A percentile compares a stretch with the other conserved stretches of the same genome.
phyloP scores from a whole-genome alignment of 1,140 invertebrate genomes.

The Drosophila nannoptera region DNA sequence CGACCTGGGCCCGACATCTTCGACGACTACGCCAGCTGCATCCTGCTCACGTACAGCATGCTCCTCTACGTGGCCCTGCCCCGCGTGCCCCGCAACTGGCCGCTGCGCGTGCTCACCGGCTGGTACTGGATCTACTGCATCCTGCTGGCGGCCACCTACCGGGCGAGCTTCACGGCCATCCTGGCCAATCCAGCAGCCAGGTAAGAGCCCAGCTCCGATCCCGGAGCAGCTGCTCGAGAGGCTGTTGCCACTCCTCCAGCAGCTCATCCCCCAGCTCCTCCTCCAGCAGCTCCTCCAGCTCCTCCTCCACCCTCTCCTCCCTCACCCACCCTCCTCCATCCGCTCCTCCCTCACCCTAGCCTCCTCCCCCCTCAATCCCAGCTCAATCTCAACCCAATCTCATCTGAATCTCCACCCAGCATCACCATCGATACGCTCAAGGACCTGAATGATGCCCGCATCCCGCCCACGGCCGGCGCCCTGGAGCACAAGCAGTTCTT shows the following conservation, averaged over 20 bases:
- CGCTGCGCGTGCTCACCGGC: slow-evolving; percentile 87
- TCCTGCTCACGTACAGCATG: slow-evolving; percentile 89
- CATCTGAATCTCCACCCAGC: slow-evolving; percentile 69
- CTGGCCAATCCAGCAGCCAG: slow-evolving; percentile 86
- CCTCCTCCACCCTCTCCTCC: too few relatives aligned
- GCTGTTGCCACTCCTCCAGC: too few relatives aligned
- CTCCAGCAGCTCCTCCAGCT: too few relatives aligned
- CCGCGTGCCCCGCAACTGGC: slow-evolving; percentile 86
- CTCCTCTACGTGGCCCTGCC: slow-evolving; percentile 87
- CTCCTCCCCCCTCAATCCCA: too few relatives aligned
- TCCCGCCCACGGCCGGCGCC: slow-evolving; percentile 85
- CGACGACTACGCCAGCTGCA: slow-evolving; percentile 84
- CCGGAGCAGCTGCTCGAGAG: too few relatives aligned
- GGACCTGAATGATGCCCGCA: slow-evolving; percentile 83
- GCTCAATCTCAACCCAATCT: neutral
- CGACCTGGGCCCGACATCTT: too few relatives aligned
- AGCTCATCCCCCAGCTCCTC: too few relatives aligned
- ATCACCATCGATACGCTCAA: slow-evolving; percentile 88
- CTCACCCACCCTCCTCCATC: too few relatives aligned
- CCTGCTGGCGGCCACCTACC: slow-evolving; percentile 86
- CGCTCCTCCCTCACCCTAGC: too few relatives aligned
- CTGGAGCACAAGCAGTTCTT: slow-evolving; percentile 86
- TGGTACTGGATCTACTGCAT: slow-evolving; percentile 93
- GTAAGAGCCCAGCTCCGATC: slow-evolving; percentile 76
- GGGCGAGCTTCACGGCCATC: slow-evolving; percentile 90